phyloP scores from a whole-genome alignment of 1,140 invertebrate genomes.

The Trachymyrmex cornetzi region DNA sequence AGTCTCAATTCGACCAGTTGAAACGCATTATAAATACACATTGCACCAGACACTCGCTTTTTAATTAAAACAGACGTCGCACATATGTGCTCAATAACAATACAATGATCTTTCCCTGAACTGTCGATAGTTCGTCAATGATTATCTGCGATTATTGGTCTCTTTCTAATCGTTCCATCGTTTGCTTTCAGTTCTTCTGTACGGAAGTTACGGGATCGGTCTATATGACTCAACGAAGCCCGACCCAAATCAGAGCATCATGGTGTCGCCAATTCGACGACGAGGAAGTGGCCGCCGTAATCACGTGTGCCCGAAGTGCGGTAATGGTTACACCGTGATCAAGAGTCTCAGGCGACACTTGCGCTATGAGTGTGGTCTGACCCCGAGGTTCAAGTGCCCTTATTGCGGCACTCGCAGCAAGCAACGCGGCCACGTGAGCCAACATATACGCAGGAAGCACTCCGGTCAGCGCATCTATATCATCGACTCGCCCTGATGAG shows the following conservation, averaged over 20 bases:
- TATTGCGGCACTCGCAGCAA: slow-evolving; percentile 88
- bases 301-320: slow-evolving; percentile 86
- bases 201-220: slow-evolving; percentile 60
- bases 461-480: slow-evolving; percentile 84
- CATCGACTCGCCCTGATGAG: slow-evolving; percentile 79
- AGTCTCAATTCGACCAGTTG: background rate
- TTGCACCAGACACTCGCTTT: background rate
- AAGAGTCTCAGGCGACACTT: slow-evolving; percentile 89
- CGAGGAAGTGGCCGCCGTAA: slow-evolving; percentile 54
- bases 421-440: slow-evolving; percentile 87
- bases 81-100: background rate
- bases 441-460: slow-evolving; percentile 85
- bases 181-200: slow-evolving; percentile 77
- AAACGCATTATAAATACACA: background rate
- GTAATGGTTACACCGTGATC: slow-evolving; percentile 87
- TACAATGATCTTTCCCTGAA: background rate
- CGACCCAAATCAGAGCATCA: background rate
- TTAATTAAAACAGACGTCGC: background rate
- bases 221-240: slow-evolving; percentile 49
- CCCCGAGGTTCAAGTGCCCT: slow-evolving; percentile 88
- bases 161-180: slow-evolving; percentile 23
- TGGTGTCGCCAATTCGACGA: slow-evolving; percentile 5
- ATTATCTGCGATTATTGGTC: background rate
- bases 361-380: slow-evolving; percentile 90
- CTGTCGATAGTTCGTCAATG: background rate